These are phyloP conservation scores for Drosophila formosana DNA, from an alignment of 2,888 invertebrate species.

Conservation along the genomic window DNA sequence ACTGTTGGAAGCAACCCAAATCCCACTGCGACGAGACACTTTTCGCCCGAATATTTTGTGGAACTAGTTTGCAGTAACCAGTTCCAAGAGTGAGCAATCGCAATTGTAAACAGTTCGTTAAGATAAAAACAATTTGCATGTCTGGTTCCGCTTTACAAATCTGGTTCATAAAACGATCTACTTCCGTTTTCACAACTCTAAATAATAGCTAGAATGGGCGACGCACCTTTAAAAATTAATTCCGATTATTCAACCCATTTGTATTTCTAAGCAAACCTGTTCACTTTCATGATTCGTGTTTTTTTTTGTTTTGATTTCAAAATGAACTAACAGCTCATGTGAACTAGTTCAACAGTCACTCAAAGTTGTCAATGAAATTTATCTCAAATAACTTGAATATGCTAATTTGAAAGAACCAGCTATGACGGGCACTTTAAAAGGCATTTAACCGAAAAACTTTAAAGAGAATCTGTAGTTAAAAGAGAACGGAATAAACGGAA, in stretches of 20 bases:
- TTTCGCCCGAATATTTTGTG: slow-evolving; percentile 19
- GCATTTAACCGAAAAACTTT: background rate
- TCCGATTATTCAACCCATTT: background rate
- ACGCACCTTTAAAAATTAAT: background rate
- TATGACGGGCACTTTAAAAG: background rate
- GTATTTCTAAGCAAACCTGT: background rate
- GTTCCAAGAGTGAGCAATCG: slow-evolving; percentile 9
- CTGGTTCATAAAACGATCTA: slow-evolving; percentile 1
- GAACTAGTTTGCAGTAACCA: slow-evolving; percentile 24
- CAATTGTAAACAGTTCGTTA: background rate
- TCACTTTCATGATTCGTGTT: background rate
- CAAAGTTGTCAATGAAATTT: slow-evolving; percentile 2
- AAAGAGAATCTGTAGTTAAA: background rate
- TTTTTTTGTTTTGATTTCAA: background rate
- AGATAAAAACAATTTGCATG: background rate
- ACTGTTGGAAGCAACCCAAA: slow-evolving; percentile 31
- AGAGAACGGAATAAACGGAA: background rate
- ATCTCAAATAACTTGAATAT: background rate
- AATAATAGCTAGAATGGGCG: background rate
- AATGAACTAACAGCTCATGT: background rate
- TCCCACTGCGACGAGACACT: slow-evolving; percentile 4
- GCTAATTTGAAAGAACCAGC: slow-evolving; percentile 5
- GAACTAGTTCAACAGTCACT: slow-evolving; percentile 15
- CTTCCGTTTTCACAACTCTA: slow-evolving; percentile 8
- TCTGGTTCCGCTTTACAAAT: slow-evolving; percentile 12